Base-by-base conservation (phyloP, 2,888 invertebrate genomes). In the Mesochorus sp. region DNA sequence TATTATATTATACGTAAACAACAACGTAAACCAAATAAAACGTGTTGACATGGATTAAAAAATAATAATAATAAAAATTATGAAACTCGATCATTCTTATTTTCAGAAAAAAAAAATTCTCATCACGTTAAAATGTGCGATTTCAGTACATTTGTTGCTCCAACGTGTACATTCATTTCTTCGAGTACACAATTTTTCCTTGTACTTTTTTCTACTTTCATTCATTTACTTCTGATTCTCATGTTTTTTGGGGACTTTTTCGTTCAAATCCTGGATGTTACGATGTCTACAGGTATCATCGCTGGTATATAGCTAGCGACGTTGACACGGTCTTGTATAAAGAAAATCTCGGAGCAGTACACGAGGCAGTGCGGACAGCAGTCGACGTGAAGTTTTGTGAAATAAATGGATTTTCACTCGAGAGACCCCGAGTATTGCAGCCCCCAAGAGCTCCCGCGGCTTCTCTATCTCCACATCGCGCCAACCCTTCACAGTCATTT, bases 21-120 rank as follows among this genome's bases (percentile, higher is more conserved):
- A 76, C 68, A 80, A 70, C 75, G 79, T 82, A 81, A 81, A 81
- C 78, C 71, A 77, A 82, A 80, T 81, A 77, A 82, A n/a, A 82
- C 72, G 81, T 81, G 82, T 81, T 82, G 77, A 80, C 79, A 82
- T 80, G 79, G 76, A 75, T n/a, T n/a, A 75, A 64, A 57, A 79
- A 68, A 57, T 19, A 3, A 21, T 19, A 64, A 39, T 3, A 28
- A 55, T 2, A 5, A 14, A 26, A 28, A 17, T 26, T 26, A 39
- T 59, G 51, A 10, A 17, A 6, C 31, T 49, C 6, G 4, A 49
- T 26, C 14, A 3, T 57, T 21, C 17, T 34, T 19, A 55, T 55
- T 34, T 55, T 55, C 17, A 17, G 10, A n/a, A 14, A 26, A n/a
- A n/a, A n/a, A n/a, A n/a, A n/a, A n/a, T n/a, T n/a, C n/a, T n/a